These are phyloP conservation scores for Sisor rabdophorus DNA, from an alignment of 2,113 vertebrate genomes.

Conservation along the genomic window DNA sequence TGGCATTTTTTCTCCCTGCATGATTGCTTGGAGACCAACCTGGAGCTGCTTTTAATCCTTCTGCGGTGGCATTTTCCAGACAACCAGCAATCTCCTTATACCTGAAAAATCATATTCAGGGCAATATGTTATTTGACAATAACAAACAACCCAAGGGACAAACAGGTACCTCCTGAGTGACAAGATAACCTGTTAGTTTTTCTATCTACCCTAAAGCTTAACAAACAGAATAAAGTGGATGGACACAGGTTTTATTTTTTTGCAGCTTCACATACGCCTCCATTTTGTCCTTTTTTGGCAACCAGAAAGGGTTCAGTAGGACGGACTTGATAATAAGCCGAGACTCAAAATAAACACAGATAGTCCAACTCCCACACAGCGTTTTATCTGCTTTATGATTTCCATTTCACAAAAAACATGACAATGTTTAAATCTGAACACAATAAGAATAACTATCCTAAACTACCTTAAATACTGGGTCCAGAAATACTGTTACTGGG, in stretches of 20 bases:
- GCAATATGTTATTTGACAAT: slow-evolving; percentile 14
- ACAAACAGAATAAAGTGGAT: background rate
- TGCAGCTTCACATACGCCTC: background rate
- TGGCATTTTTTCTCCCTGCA: background rate
- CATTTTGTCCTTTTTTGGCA: background rate
- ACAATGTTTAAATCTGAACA: background rate
- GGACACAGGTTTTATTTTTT: background rate
- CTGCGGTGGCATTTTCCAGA: slow-evolving; percentile 81
- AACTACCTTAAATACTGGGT: background rate
- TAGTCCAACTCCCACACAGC: slow-evolving; percentile 26
- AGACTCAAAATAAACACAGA: slow-evolving; percentile 43
- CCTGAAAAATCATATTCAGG: slow-evolving; percentile 61
- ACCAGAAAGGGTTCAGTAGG: slow-evolving; percentile 12
- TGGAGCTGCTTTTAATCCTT: slow-evolving; percentile 78
- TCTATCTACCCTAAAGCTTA: background rate
- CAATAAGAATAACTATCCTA: too few relatives aligned
- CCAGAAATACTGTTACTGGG: background rate
- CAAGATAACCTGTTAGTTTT: too few relatives aligned
- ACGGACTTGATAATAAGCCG: slow-evolving; percentile 37
- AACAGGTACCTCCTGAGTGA: too few relatives aligned
- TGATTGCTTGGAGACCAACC: slow-evolving; percentile 66
- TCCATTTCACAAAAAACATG: slow-evolving; percentile 2
- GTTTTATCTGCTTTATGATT: background rate
- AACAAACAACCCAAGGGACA: too few relatives aligned
- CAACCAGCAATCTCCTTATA: slow-evolving; percentile 90